Base-by-base conservation (phyloP, 2,888 invertebrate species). In the Agrenia bidenticulata region DNA sequence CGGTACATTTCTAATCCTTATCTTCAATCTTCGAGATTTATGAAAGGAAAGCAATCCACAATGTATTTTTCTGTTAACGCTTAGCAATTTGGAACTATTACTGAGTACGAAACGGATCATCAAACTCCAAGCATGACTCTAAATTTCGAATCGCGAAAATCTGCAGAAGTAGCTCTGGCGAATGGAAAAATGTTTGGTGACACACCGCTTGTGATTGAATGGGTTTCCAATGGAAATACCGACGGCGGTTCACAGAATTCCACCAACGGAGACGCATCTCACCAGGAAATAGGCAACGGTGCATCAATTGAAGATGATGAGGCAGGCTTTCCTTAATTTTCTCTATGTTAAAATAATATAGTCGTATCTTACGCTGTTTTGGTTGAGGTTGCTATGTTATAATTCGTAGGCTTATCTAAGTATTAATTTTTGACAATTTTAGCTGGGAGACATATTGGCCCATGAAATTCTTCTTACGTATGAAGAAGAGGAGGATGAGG, bases 401-500 rank as follows among this genome's bases (percentile, higher is more conserved):
- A 11, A 15, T 9, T 15, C 11, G 9, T 41, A 41, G 62, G 21
- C 41, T 51, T 19, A 26, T 58, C 42, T 41, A 17, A 42, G 53
- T 56, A 59, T 56, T 61, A 56, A 54, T 69, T 64, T 59, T 64
- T 57, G 24, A 32, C 56, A 37, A 7, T 66, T 58, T 55, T 61
- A 67, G 66, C 66, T 69, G 56, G 70, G 66, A 17, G 82, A 81
- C 76, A 79, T 82, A 54, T 81, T 84, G 61, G 87, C 87, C 74
- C 86, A 90, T 77, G 82, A 88, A 61, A 84, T 90, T 21, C 84
- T 93, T 13, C 89, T 89, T 77, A 89, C 88, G 77, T 88, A 88
- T 76, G 90, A 94, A 77, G 93, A 94, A 69, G 94, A 94, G 57
- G 93, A 94, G 51, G 90, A 92, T 15, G 88, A 88, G 51, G 90